Conservation (phyloP, 2,888 invertebrate genomes). For the Tinea semifulvella region DNA sequence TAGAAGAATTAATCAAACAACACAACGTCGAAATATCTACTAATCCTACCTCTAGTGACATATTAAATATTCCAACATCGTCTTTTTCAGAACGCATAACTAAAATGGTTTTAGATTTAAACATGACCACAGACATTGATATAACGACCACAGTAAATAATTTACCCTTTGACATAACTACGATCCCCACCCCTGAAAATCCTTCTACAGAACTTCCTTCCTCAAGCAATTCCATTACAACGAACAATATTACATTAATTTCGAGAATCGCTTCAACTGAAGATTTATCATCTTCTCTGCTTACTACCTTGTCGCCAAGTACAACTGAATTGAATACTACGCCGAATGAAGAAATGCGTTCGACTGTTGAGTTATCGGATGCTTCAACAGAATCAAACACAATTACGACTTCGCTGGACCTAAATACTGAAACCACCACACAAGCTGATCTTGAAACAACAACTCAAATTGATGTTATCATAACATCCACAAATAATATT, state of each 20-base stretch:
- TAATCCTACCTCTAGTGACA: neutral
- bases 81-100: slow-evolving; percentile 42
- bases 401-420: slow-evolving; percentile 16
- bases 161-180: neutral
- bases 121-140: slow-evolving; percentile 21
- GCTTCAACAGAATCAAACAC: slow-evolving; percentile 22
- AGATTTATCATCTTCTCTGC: neutral
- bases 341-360: slow-evolving; percentile 25
- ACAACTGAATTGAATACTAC: slow-evolving; percentile 22
- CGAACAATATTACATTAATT: neutral
- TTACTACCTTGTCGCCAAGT: slow-evolving; percentile 17
- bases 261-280: slow-evolving; percentile 5
- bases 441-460: slow-evolving; percentile 11
- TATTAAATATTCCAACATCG: neutral
- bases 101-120: slow-evolving; percentile 4
- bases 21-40: slow-evolving; percentile 54
- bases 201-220: slow-evolving; percentile 25
- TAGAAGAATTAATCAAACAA: slow-evolving; percentile 53
- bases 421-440: slow-evolving; percentile 18
- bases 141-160: slow-evolving; percentile 33
- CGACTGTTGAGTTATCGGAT: slow-evolving; percentile 6
- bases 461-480: neutral
- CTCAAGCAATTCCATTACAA: slow-evolving; percentile 15
- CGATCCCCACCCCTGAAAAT: neutral
- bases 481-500: slow-evolving; percentile 17